Evolutionary conservation across 2,888 invertebrate species (phyloP), one percentile per base, ranked within the genome.

Genomic region (Amphimallon solstitiale): DNA sequence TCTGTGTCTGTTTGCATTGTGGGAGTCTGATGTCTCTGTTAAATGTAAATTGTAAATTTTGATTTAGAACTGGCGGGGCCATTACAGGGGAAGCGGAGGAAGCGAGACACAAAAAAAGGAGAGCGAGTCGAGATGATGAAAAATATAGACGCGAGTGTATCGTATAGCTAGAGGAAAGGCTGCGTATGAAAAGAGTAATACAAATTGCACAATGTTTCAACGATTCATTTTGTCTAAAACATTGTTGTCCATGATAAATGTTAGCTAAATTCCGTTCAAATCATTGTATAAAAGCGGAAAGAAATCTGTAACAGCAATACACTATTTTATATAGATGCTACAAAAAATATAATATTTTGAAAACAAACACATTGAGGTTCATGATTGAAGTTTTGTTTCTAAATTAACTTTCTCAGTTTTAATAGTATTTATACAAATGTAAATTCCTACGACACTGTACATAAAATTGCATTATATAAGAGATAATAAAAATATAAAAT

Each of bases 11-110:
- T 70, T 72, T 72, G 72, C 73, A 73, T 78, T 78, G 77, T 77
- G 72, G 76, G 74, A 73, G 76, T 75, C 75, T 79, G 78, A 80
- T 78, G 77, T 79, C 79, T 80, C 75, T 79, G 75, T 80, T 79
- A 71, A 68, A 63, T 48, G 49, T 49, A 65, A 62, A 54, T 66
- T 66, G 62, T 66, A 54, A 54, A 54, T 63, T 63, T 66, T 63
- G 66, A 63, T 66, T 66, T 63, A 65, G 65, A 56, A 46, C 37
- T 17, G 37, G 21, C 9, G 49, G 23, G 29, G 29, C 10, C 37
- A 23, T 15, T 14, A 29, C 15, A 9, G 23, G 5, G 29, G 14
- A 56, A 56, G n/a, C 10, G 43, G 14, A 43, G 17, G 19, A 2
- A 17, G 19, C 15, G 12, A 10, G n/a, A 14, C 5, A 10, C 2